These are phyloP conservation scores for Yponomeuta malinellus DNA, from an alignment of 2,888 invertebrate genomes.

Conservation along the genomic window DNA sequence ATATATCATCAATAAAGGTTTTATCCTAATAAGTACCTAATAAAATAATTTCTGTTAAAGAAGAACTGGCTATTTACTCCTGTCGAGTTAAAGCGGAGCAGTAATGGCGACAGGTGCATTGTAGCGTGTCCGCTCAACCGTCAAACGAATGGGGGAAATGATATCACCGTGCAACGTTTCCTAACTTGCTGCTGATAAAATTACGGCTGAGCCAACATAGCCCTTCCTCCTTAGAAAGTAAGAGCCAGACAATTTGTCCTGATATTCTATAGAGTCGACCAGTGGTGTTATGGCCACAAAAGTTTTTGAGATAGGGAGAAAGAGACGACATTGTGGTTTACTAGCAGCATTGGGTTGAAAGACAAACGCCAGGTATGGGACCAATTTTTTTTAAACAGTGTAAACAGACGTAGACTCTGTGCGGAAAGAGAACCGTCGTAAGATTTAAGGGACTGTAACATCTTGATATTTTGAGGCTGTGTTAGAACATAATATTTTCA, in stretches of 20 bases:
- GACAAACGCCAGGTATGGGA: not conserved
- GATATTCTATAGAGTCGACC: not conserved
- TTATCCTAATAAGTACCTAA: too few relatives aligned
- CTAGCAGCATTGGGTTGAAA: not conserved
- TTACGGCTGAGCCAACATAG: constrained; percentile 29
- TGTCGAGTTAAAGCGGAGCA: constrained; percentile 18
- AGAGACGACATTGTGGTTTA: not conserved
- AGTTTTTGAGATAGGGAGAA: not conserved
- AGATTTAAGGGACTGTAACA: too few relatives aligned
- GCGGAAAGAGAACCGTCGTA: too few relatives aligned
- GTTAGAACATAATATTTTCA: too few relatives aligned
- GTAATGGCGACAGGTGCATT: constrained; percentile 60
- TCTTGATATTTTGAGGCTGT: too few relatives aligned
- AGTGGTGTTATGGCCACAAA: constrained; percentile 6
- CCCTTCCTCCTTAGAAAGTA: not conserved
- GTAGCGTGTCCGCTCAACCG: constrained; percentile 46
- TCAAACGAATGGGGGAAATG: constrained; percentile 31
- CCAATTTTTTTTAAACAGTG: not conserved
- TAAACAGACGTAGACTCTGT: not conserved
- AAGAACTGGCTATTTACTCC: too few relatives aligned
- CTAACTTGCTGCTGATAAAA: constrained; percentile 21
- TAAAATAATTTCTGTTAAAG: too few relatives aligned
- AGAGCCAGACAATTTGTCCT: not conserved
- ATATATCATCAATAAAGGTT: too few relatives aligned
- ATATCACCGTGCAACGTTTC: constrained; percentile 28